Conservation (phyloP, 2,113 vertebrate genomes). For the Ornithorhynchus anatinus region DNA sequence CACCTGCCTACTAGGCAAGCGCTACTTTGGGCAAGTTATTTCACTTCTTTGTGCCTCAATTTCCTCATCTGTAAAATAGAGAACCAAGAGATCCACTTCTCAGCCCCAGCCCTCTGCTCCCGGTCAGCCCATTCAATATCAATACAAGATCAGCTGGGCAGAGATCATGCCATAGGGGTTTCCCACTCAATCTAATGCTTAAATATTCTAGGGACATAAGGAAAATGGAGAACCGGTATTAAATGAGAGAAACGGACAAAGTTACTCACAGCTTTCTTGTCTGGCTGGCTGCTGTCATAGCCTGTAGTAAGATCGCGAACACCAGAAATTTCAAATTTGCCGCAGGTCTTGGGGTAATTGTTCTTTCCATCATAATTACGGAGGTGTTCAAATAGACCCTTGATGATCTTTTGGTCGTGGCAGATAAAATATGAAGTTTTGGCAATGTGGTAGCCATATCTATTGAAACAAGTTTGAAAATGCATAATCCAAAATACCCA, state of each 20-base stretch:
- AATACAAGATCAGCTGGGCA: too few relatives aligned
- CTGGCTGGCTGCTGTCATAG: slow-evolving; percentile 86
- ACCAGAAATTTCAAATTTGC: slow-evolving; percentile 80
- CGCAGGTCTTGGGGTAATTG: slow-evolving; percentile 86
- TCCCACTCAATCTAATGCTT: too few relatives aligned
- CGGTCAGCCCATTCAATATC: too few relatives aligned
- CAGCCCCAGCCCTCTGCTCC: too few relatives aligned
- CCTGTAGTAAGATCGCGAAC: slow-evolving; percentile 93
- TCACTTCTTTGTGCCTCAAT: too few relatives aligned
- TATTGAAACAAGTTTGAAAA: slow-evolving; percentile 51
- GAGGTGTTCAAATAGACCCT: slow-evolving; percentile 84
- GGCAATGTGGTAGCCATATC: slow-evolving; percentile 94
- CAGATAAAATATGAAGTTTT: slow-evolving; percentile 97
- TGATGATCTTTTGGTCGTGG: slow-evolving; percentile 84
- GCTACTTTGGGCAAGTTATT: too few relatives aligned
- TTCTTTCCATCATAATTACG: slow-evolving; percentile 81
- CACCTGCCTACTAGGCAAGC: too few relatives aligned
- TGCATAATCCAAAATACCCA: not conserved
- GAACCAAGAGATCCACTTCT: too few relatives aligned
- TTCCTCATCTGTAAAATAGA: too few relatives aligned
- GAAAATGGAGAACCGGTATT: not conserved
- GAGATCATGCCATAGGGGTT: too few relatives aligned
- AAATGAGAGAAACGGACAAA: not conserved
- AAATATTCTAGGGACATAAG: too few relatives aligned
- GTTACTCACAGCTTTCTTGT: slow-evolving; percentile 88